Conservation (phyloP, 2,888 invertebrate genomes). For the Zygaena filipendulae region DNA sequence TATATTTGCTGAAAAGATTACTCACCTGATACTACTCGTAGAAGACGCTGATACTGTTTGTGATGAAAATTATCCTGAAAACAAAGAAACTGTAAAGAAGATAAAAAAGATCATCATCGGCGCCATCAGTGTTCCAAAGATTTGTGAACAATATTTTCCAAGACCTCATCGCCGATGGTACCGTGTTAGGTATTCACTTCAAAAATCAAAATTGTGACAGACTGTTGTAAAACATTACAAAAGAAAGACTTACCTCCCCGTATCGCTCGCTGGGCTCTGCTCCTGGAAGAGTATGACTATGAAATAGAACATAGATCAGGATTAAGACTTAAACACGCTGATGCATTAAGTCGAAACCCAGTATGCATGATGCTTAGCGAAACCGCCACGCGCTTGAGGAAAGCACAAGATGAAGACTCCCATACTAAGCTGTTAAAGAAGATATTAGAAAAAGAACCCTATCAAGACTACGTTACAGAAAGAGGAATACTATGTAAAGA, state of each 20-base stretch:
- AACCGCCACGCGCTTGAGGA: slow-evolving; percentile 1
- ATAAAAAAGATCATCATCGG: too few species aligned
- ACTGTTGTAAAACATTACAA: slow-evolving; percentile 18
- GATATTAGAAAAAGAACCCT: not conserved
- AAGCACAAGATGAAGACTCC: not conserved
- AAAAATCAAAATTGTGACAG: slow-evolving; percentile 19
- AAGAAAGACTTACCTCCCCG: slow-evolving; percentile 18
- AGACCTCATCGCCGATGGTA: slow-evolving; percentile 15
- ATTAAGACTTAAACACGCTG: slow-evolving; percentile 18
- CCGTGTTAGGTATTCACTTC: slow-evolving; percentile 15
- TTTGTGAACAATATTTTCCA: slow-evolving; percentile 25
- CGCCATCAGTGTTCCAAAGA: slow-evolving; percentile 26
- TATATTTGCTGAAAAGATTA: slow-evolving; percentile 8
- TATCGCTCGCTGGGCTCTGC: slow-evolving; percentile 23
- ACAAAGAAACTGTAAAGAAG: too few species aligned
- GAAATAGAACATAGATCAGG: slow-evolving; percentile 19
- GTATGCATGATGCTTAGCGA: slow-evolving; percentile 11
- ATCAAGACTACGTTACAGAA: not conserved
- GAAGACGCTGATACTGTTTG: slow-evolving; percentile 3
- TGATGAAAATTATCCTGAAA: slow-evolving; percentile 1
- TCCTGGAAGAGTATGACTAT: slow-evolving; percentile 21
- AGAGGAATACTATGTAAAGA: slow-evolving; percentile 13
- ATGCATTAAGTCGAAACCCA: slow-evolving; percentile 19
- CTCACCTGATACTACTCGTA: slow-evolving; percentile 11
- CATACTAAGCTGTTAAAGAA: not conserved